A percentile compares a stretch with the other conserved stretches of the same genome.
Evolutionary conservation across 2,888 invertebrate genomes (phyloP).

Genomic region (Melanotus villosus): DNA sequence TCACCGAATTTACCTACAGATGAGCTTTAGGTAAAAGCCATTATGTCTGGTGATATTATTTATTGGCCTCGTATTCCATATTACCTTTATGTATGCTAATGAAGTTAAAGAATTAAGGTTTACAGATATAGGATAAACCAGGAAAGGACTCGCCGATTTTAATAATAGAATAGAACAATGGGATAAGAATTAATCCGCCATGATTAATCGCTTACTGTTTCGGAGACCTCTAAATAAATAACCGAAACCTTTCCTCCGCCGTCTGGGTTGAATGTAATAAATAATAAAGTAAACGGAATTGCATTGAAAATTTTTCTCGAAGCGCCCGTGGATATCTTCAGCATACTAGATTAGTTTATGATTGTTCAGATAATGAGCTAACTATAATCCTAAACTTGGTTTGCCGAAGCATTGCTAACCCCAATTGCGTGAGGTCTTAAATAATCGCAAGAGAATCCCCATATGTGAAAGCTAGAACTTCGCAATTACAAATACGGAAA

Average conservation of each 20-base stretch:
- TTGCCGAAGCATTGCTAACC: not conserved
- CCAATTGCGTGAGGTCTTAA: not conserved
- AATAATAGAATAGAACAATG: conserved; percentile 9
- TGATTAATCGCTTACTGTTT: conserved; percentile 4
- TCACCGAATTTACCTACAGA: conserved; percentile 3
- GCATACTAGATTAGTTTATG: no score
- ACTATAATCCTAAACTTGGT: no score
- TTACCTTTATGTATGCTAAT: conserved; percentile 7
- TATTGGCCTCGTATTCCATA: conserved; percentile 6
- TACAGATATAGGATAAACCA: not conserved
- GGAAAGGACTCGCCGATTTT: conserved; percentile 3
- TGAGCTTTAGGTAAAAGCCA: not conserved
- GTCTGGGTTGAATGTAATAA: no score
- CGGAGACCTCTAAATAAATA: conserved; percentile 1
- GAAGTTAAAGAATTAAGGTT: not conserved
- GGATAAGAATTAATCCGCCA: conserved; percentile 1
- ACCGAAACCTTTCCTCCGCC: not conserved
- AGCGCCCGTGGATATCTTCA: no score
- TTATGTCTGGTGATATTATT: conserved; percentile 11
- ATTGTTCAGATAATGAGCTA: no score
- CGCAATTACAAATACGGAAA: conserved; percentile 31
- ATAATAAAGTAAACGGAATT: no score
- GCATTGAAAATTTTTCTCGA: no score
- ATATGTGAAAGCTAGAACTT: conserved; percentile 22
- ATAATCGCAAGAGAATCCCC: not conserved